Conservation (phyloP, 2,113 vertebrate species). For the Promerops cafer region DNA sequence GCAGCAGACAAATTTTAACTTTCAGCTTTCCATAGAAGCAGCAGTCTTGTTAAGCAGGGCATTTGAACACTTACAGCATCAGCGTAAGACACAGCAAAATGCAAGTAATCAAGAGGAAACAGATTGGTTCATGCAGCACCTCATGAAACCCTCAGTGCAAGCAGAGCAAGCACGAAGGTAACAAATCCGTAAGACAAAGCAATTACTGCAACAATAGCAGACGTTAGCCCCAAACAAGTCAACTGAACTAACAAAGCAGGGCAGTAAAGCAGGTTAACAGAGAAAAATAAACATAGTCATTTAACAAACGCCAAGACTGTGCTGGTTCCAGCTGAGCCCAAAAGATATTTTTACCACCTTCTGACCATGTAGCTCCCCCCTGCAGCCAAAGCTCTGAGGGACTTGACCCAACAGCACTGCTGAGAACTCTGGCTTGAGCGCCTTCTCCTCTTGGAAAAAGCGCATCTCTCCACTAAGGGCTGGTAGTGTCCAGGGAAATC, state of each 20-base stretch:
- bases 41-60: not conserved
- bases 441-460: not conserved
- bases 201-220: not conserved
- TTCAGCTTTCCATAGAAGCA: not conserved
- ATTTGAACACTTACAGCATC: not conserved
- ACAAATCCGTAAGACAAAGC: not conserved
- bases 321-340: not conserved
- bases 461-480: rapidly evolving
- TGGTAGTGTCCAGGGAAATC: not conserved
- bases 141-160: not conserved
- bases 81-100: not conserved
- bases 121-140: not conserved
- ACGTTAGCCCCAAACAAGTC: not conserved
- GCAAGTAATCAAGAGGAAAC: not conserved
- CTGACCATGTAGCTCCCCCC: too few species aligned
- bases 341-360: not conserved
- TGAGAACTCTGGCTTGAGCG: not conserved
- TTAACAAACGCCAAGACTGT: not conserved
- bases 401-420: not conserved
- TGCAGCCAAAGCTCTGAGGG: not conserved
- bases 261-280: not conserved
- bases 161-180: not conserved
- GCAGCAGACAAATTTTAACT: not conserved
- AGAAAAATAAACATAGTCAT: not conserved
- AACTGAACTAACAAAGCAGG: not conserved